Evolutionary conservation across 1,140 invertebrate genomes (phyloP).

Genomic region (Macrobrachium nipponense): DNA sequence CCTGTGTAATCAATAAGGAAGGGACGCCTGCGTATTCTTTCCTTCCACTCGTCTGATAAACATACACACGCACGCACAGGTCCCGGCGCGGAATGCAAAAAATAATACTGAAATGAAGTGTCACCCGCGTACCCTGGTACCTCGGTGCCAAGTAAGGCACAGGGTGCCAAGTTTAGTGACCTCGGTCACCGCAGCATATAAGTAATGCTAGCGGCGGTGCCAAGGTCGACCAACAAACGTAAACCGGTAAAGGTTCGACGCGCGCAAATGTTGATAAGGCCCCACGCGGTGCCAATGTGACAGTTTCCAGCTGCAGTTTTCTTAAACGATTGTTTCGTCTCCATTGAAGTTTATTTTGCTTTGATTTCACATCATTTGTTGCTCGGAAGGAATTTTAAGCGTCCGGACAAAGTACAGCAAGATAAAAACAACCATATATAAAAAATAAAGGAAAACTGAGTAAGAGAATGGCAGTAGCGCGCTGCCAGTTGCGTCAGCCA

Average conservation of each 20-base stretch:
- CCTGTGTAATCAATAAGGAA: no score
- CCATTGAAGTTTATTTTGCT: not conserved
- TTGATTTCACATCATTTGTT: no score
- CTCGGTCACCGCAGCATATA: constrained; percentile 13
- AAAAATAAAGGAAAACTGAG: no score
- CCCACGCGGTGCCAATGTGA: constrained; percentile 15
- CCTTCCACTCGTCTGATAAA: no score
- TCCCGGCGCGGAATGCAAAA: no score
- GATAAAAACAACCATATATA: no score
- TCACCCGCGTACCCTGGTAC: constrained; percentile 4
- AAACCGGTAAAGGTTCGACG: constrained; percentile 16
- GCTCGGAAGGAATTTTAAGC: no score
- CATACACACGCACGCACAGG: not conserved
- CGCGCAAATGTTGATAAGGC: constrained; percentile 9
- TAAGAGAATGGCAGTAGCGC: no score
- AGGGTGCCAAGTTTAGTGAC: not conserved
- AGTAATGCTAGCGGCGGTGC: constrained; percentile 18
- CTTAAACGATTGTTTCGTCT: not conserved
- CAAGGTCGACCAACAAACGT: constrained; percentile 32
- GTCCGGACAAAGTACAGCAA: no score
- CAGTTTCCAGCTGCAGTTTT: no score
- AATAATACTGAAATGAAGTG: not conserved
- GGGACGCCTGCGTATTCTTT: no score
- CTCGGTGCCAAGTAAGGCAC: not conserved
- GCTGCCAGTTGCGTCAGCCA: constrained; percentile 41